Percentiles rank a stretch among this genome's conserved stretches.
These are phyloP conservation scores for Drosophila lacteicornis DNA, from an alignment of 1,140 invertebrate species.

Conservation along the genomic window DNA sequence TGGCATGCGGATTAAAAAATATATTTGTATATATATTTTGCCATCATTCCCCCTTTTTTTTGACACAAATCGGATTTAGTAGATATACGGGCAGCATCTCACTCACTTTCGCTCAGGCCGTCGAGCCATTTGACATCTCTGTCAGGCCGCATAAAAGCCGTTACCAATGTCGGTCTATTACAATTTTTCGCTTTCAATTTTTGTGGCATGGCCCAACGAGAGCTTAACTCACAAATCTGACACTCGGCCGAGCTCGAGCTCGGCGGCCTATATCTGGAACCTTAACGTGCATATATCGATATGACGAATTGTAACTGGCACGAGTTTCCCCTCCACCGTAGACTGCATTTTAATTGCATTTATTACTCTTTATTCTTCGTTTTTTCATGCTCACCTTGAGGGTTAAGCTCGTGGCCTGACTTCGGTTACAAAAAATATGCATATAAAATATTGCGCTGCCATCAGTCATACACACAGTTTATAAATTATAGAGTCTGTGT, in stretches of 20 bases:
- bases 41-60: constrained; percentile 5
- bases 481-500: constrained; percentile 36
- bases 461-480: constrained; percentile 39
- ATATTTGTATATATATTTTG: neutral
- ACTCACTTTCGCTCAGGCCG: constrained; percentile 27
- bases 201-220: constrained; percentile 33
- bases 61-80: constrained; percentile 48
- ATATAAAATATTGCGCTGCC: constrained; percentile 38
- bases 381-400: constrained; percentile 58
- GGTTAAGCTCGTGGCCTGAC: constrained; percentile 24
- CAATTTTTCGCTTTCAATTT: constrained; percentile 57
- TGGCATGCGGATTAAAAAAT: constrained; percentile 12
- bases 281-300: constrained; percentile 29
- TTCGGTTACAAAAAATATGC: constrained; percentile 19
- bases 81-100: neutral
- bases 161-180: constrained; percentile 35
- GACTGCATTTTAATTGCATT: constrained; percentile 77
- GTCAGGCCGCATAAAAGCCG: constrained; percentile 37
- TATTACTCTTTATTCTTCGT: constrained; percentile 57
- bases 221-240: constrained; percentile 75
- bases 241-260: constrained; percentile 24
- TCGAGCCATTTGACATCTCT: constrained; percentile 61
- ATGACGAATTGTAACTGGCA: constrained; percentile 63
- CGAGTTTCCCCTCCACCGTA: constrained; percentile 29
- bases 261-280: constrained; percentile 10